phyloP scores from a whole-genome alignment of 23 tunicate species.

The Halocynthia aurantium region DNA sequence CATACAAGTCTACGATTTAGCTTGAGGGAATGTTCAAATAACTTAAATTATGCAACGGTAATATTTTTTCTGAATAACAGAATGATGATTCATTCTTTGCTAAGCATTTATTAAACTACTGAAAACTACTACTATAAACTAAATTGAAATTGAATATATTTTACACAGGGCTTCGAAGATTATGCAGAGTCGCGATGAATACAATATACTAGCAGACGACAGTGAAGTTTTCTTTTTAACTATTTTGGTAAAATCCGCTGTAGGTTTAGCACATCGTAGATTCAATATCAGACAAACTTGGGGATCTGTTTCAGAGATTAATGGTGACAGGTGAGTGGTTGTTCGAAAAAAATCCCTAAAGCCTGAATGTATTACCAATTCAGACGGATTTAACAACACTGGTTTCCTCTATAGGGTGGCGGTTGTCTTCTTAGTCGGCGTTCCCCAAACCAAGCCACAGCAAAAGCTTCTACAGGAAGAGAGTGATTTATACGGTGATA shows the following conservation, averaged over 20 bases:
- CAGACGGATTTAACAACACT: background rate
- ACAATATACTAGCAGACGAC: no score
- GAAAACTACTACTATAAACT: no score
- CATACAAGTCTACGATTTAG: no score
- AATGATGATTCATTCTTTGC: no score
- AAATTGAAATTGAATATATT: no score
- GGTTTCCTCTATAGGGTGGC: constrained; percentile 37
- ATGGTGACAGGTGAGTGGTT: constrained; percentile 34
- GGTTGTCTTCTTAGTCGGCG: constrained; percentile 54
- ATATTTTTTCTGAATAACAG: no score
- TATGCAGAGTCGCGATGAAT: no score
- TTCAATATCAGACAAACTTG: constrained; percentile 56
- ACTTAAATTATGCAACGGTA: no score
- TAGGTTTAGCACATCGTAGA: constrained; percentile 21
- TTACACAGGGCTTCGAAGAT: no score
- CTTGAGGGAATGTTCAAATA: no score
- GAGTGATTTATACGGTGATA: constrained; percentile 70
- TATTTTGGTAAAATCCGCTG: constrained; percentile 60
- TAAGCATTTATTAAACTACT: no score
- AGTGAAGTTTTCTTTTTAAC: constrained; percentile 24
- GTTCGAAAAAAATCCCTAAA: background rate
- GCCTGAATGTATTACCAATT: background rate
- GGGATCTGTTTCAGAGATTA: constrained; percentile 49
- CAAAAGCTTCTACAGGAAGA: constrained; percentile 52
- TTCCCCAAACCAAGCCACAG: constrained; percentile 23